Percentiles rank a stretch among this genome's conserved stretches.
These are phyloP conservation scores for Conger conger DNA, from an alignment of 2,113 vertebrate species.

Conservation along the genomic window DNA sequence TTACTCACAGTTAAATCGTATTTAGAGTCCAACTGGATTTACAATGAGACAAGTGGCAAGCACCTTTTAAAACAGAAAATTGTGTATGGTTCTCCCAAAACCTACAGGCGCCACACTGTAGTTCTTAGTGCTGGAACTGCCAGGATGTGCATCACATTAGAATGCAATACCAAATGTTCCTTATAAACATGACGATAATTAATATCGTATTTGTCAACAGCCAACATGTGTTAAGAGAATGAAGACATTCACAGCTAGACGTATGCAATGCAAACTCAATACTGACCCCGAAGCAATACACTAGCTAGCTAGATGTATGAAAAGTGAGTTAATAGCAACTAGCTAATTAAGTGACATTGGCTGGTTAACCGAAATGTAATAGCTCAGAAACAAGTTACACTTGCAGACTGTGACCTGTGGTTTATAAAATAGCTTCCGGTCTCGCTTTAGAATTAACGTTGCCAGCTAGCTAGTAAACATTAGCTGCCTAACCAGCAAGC, in stretches of 20 bases:
- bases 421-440: neutral
- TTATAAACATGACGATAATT: neutral
- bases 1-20: neutral
- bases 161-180: neutral
- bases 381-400: neutral
- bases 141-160: neutral
- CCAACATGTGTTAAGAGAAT: neutral
- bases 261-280: neutral
- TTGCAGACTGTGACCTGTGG: neutral
- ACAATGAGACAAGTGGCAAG: neutral
- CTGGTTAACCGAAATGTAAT: neutral
- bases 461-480: neutral
- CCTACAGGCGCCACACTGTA: neutral
- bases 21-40: neutral
- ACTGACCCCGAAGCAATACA: neutral
- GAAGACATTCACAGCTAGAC: neutral
- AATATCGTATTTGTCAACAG: neutral
- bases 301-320: neutral
- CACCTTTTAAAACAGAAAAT: neutral
- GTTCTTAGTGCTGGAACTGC: neutral
- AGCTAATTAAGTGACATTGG: neutral
- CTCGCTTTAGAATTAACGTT: neutral
- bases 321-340: neutral
- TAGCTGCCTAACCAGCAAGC: neutral
- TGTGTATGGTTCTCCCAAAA: neutral